Evolutionary conservation across 2,888 invertebrate genomes (phyloP).

Genomic region (Athalia rosae): DNA sequence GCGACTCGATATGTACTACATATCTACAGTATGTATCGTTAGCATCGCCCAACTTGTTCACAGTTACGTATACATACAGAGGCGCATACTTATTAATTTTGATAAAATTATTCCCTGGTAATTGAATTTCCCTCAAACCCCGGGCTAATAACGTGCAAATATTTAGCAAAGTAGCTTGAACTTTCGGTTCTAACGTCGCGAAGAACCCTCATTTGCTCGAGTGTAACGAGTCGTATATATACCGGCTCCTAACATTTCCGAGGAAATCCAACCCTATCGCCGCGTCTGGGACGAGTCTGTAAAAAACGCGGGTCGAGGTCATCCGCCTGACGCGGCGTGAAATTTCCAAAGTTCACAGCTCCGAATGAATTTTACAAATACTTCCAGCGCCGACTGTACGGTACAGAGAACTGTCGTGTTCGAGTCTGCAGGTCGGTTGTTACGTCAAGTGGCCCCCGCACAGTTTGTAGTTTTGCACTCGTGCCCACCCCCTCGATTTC

Average conservation of each 20-base stretch:
- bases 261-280: slow-evolving; percentile 6
- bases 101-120: slow-evolving; percentile 23
- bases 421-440: slow-evolving; percentile 26
- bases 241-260: not conserved
- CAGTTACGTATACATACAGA: no score
- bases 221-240: not conserved
- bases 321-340: no score
- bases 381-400: slow-evolving; percentile 1
- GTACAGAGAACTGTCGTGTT: slow-evolving; percentile 10
- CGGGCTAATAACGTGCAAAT: slow-evolving; percentile 28
- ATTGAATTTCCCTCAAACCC: slow-evolving; percentile 26
- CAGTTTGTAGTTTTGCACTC: slow-evolving; percentile 25
- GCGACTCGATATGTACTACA: no score
- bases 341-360: not conserved
- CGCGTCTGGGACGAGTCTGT: not conserved
- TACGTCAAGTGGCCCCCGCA: slow-evolving; percentile 21
- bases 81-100: not conserved
- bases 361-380: not conserved
- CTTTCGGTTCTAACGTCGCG: not conserved
- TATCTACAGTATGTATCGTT: not conserved
- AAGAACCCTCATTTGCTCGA: slow-evolving; percentile 9
- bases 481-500: not conserved
- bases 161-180: slow-evolving; percentile 23
- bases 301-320: no score
- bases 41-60: not conserved